Conservation (phyloP, 2,113 vertebrate species). For the Pholis gunnellus region DNA sequence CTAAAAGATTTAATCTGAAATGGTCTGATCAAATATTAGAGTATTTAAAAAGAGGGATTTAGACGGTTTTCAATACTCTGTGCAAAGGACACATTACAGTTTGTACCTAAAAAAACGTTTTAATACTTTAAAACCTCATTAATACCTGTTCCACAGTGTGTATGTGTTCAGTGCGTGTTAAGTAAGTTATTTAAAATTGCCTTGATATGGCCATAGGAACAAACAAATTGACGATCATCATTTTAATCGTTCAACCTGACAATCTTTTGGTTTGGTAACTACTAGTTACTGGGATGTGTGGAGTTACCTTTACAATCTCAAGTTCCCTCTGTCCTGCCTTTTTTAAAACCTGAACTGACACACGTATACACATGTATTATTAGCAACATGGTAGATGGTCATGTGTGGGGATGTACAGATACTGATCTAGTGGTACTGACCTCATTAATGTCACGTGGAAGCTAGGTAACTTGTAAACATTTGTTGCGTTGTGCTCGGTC, state of each 20-base stretch:
- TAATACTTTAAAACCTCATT: background rate
- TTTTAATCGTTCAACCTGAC: background rate
- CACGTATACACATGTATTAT: background rate
- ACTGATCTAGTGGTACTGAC: background rate
- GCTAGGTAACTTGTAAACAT: background rate
- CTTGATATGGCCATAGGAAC: background rate
- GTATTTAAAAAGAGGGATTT: background rate
- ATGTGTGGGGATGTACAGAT: background rate
- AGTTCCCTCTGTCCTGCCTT: background rate
- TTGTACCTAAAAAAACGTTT: background rate
- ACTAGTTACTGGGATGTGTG: background rate
- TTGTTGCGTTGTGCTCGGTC: background rate
- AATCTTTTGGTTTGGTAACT: background rate
- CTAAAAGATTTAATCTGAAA: background rate
- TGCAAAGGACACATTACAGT: background rate
- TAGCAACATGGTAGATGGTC: background rate
- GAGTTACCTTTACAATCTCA: background rate
- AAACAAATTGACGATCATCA: background rate
- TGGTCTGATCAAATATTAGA: background rate
- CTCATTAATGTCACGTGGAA: background rate
- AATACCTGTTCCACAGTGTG: background rate
- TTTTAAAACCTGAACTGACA: background rate
- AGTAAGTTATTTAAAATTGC: no score
- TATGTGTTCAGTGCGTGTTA: no score
- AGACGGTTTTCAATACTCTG: background rate